Evolutionary conservation across 2,797 vertebrate genomes (phyloP).

Genomic region (Cuculus canorus): DNA sequence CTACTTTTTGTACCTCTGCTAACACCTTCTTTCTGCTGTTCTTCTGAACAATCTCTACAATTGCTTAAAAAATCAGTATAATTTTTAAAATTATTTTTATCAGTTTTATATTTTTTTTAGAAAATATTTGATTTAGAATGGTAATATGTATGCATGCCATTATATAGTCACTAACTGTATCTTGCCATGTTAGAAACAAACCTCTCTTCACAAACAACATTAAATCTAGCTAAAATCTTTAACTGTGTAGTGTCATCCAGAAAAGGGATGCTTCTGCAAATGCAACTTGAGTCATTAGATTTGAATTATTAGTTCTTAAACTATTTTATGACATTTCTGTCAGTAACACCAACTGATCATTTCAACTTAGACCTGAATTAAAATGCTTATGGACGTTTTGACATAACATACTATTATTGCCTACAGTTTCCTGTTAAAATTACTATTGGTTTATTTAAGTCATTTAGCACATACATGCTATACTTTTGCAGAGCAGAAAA

Average conservation of each 20-base stretch:
- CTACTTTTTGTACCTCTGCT: background rate
- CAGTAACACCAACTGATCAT: background rate
- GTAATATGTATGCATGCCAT: background rate
- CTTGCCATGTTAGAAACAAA: background rate
- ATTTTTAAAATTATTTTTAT: background rate
- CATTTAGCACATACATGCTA: fast-evolving
- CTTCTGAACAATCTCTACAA: background rate
- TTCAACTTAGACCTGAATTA: background rate
- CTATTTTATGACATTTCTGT: background rate
- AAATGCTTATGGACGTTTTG: background rate
- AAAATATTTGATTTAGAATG: background rate
- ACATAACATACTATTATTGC: background rate
- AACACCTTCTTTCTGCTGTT: background rate
- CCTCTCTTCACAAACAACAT: background rate
- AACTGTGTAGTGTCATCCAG: background rate
- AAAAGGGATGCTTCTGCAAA: background rate
- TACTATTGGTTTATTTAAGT: background rate
- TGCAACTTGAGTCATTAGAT: background rate
- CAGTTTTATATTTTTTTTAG: background rate
- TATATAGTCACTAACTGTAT: background rate
- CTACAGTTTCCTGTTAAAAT: background rate
- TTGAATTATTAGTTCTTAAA: background rate
- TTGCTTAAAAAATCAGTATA: background rate
- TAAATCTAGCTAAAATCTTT: background rate
- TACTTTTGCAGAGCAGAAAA: background rate